A percentile compares a stretch with the other conserved stretches of the same genome.
phyloP scores from a whole-genome alignment of 2,113 vertebrate species.

The Ptychochromis oligacanthus region DNA sequence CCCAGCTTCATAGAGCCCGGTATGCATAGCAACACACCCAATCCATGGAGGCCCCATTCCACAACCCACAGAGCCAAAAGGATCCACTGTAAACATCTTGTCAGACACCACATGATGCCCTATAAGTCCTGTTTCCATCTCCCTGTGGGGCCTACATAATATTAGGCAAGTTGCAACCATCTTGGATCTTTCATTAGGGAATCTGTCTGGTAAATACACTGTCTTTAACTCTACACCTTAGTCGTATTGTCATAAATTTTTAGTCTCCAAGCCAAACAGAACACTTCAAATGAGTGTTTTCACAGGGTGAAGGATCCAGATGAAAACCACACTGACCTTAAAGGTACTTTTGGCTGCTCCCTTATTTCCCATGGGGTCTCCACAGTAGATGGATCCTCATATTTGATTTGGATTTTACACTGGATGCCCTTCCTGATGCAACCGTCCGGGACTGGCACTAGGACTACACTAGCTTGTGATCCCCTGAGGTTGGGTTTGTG shows the following conservation, averaged over 20 bases:
- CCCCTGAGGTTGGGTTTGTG: not conserved
- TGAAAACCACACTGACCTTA: not conserved
- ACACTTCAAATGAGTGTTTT: not conserved
- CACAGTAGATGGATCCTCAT: not conserved
- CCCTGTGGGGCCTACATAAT: not conserved
- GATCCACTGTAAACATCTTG: not conserved
- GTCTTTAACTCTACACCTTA: not conserved
- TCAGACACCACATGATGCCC: not conserved
- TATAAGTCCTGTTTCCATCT: not conserved
- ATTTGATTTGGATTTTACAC: not conserved
- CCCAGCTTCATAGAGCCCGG: not conserved
- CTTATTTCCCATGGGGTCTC: not conserved
- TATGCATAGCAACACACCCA: not conserved
- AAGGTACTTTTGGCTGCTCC: not conserved
- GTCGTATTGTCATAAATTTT: not conserved
- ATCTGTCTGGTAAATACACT: not conserved
- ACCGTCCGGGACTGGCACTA: not conserved
- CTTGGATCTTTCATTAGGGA: not conserved
- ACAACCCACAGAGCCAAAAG: not conserved
- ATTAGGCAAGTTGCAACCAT: not conserved
- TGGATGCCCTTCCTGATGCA: not conserved
- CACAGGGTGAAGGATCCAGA: not conserved
- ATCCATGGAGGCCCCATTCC: not conserved
- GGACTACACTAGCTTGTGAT: not conserved
- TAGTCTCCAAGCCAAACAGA: not conserved